A percentile compares a stretch with the other conserved stretches of the same genome.
phyloP scores from a whole-genome alignment of 37 sponge, comb jelly and placozoan species.

The Chondrosia reniformis region DNA sequence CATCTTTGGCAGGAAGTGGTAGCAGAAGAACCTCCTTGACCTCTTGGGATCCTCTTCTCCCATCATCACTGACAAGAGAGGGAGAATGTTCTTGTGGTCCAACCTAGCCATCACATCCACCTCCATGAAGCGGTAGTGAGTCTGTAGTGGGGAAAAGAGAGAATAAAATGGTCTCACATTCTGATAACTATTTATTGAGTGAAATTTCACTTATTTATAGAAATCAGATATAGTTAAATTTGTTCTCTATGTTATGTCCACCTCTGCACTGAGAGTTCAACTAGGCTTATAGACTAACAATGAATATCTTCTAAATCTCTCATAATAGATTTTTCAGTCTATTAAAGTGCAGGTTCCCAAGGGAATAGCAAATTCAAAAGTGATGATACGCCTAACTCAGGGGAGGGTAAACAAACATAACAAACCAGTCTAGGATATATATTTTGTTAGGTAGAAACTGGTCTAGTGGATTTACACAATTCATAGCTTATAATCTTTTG shows the following conservation, averaged over 20 bases:
- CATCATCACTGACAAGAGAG: slow-evolving; percentile 31
- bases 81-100: slow-evolving; percentile 25
- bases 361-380: too few species aligned
- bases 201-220: neutral
- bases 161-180: neutral
- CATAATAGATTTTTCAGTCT: too few species aligned
- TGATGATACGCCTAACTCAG: too few species aligned
- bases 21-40: slow-evolving; percentile 29
- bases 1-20: slow-evolving; percentile 40
- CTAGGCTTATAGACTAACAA: too few species aligned
- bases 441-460: too few species aligned
- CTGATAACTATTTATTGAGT: neutral
- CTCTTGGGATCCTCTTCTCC: slow-evolving; percentile 36
- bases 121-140: slow-evolving; percentile 25
- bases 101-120: slow-evolving; percentile 18
- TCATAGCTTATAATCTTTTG: too few species aligned
- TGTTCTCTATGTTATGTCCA: neutral
- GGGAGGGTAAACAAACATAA: too few species aligned
- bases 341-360: too few species aligned
- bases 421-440: too few species aligned
- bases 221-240: neutral
- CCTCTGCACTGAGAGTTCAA: too few species aligned
- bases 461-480: too few species aligned
- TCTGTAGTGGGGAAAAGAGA: slow-evolving; percentile 25
- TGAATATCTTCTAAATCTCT: too few species aligned